A percentile compares a stretch with the other conserved stretches of the same genome.
These are phyloP conservation scores for Crotalus horridus DNA, from an alignment of 2,113 vertebrate genomes.

Conservation along the genomic window DNA sequence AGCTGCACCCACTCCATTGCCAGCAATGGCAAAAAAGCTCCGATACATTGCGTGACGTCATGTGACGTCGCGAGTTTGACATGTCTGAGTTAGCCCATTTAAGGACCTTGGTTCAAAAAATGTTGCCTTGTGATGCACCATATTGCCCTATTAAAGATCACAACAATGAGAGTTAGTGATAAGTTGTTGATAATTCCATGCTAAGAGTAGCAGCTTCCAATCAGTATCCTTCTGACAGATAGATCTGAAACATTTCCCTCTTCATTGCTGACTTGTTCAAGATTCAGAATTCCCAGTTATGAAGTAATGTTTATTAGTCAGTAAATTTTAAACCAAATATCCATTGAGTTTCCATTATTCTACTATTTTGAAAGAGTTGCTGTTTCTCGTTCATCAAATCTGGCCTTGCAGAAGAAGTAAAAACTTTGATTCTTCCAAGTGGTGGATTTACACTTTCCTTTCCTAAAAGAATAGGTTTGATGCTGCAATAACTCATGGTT, in stretches of 20 bases:
- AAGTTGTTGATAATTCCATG: no score
- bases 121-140: no score
- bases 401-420: background rate
- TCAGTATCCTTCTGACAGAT: background rate
- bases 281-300: background rate
- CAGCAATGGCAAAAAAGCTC: no score
- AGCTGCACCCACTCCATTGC: no score
- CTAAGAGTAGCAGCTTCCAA: no score
- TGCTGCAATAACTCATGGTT: slow-evolving; percentile 10
- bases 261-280: no score
- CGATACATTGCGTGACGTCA: no score
- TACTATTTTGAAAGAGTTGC: background rate
- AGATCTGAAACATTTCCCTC: no score
- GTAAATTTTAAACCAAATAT: background rate
- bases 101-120: no score
- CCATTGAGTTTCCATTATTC: background rate
- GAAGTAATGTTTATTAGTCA: background rate
- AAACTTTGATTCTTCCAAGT: background rate
- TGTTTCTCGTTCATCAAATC: background rate
- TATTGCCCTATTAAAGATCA: no score
- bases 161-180: no score
- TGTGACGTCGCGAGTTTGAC: no score
- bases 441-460: slow-evolving; percentile 12
- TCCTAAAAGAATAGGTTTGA: slow-evolving; percentile 23
- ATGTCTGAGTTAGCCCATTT: background rate